phyloP scores from a whole-genome alignment of 2,888 invertebrate species.

The Eulithis prunata region DNA sequence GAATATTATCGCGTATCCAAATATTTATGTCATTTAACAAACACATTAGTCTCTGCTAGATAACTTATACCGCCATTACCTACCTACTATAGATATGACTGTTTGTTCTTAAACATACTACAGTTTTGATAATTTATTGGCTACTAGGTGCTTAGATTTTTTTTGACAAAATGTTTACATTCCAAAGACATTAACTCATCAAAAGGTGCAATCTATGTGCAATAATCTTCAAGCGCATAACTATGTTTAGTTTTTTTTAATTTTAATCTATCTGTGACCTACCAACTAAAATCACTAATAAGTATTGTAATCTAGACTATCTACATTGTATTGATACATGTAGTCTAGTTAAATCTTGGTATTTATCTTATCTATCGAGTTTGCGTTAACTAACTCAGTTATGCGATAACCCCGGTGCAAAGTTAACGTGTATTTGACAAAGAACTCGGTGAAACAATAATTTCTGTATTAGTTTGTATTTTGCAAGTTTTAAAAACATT shows the following conservation, averaged over 20 bases:
- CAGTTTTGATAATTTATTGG: too few species aligned
- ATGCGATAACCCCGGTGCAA: constrained; percentile 46
- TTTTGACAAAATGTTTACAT: not conserved
- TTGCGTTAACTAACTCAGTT: constrained; percentile 51
- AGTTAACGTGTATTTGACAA: constrained; percentile 36
- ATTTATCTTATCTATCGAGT: constrained; percentile 54
- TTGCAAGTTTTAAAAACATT: too few species aligned
- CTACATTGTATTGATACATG: not conserved
- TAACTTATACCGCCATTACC: too few species aligned
- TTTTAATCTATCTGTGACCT: too few species aligned
- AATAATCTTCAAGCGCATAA: not conserved
- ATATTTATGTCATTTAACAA: too few species aligned
- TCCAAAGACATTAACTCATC: not conserved
- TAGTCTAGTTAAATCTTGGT: constrained; percentile 6
- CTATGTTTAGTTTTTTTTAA: too few species aligned
- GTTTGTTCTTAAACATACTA: too few species aligned
- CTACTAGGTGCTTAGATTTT: too few species aligned
- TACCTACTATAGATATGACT: too few species aligned
- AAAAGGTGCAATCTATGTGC: not conserved
- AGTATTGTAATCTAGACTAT: constrained; percentile 4
- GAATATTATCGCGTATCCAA: too few species aligned
- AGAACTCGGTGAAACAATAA: not conserved
- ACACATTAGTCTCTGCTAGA: too few species aligned
- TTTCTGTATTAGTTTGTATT: too few species aligned
- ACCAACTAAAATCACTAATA: not conserved